Percentiles rank a stretch among this genome's conserved stretches.
Evolutionary conservation across 1,140 invertebrate genomes (phyloP).

Genomic region (Anoplophora glabripennis): DNA sequence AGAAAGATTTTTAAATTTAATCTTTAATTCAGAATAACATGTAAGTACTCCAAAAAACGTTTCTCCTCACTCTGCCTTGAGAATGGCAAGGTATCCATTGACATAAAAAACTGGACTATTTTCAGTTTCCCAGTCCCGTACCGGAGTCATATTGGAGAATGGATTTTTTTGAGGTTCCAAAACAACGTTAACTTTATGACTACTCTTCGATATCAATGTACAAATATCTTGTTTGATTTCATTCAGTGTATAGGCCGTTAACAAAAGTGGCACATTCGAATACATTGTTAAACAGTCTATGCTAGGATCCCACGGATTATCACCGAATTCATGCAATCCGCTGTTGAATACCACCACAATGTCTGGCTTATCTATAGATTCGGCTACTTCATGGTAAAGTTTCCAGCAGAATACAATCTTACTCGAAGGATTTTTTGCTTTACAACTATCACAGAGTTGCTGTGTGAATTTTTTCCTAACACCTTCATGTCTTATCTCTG

Average conservation of each 20-base stretch:
- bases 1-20: too few species aligned
- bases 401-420: constrained; percentile 23
- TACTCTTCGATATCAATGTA: constrained; percentile 8
- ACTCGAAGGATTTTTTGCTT: constrained; percentile 20
- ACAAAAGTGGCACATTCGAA: constrained; percentile 33
- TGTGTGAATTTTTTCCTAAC: constrained; percentile 11
- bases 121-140: constrained; percentile 30
- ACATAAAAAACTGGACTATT: constrained; percentile 33
- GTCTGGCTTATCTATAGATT: constrained; percentile 34
- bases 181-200: constrained; percentile 18
- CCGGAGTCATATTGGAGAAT: constrained; percentile 31
- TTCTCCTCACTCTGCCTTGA: constrained; percentile 3
- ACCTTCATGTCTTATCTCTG: constrained; percentile 28
- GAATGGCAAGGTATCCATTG: constrained; percentile 32
- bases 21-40: too few species aligned
- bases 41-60: too few species aligned
- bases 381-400: constrained; percentile 38
- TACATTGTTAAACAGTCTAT: constrained; percentile 33
- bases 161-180: constrained; percentile 28
- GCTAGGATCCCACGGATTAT: constrained; percentile 37
- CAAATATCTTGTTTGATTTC: constrained; percentile 37
- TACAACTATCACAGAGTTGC: constrained; percentile 30
- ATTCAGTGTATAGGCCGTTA: constrained; percentile 43
- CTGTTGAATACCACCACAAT: constrained; percentile 45
- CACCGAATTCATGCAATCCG: constrained; percentile 41